Base-by-base conservation (phyloP, 2,888 invertebrate species). In the Belgica antarctica region DNA sequence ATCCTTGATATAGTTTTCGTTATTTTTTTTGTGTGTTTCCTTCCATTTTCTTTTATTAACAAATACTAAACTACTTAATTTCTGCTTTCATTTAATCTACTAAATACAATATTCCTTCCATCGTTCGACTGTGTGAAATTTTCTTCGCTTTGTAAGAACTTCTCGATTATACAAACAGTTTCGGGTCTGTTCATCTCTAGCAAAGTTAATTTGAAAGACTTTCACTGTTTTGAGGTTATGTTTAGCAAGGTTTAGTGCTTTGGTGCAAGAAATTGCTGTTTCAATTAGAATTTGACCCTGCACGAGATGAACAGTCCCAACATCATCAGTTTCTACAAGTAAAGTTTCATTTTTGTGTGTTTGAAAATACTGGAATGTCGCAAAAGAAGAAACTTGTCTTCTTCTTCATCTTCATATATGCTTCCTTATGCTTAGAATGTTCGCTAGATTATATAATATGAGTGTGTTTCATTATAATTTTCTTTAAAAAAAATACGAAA, bases 361-460 rank as follows among this genome's bases (percentile, higher is more conserved):
- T 31, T 5, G 12, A 31, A 41, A 41, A 41, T 41, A 41, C 41
- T 41, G 41, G 41, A 41, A 41, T 41, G 41, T 41, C 41, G 41
- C 41, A n/a, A 41, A 41, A 41, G 41, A 41, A 41, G 41, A 41
- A 12, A 41, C 4, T 41, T 12, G 34, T 41, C 15, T 41, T 12
- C 41, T 41, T 41, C 41, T 41, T 41, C 12, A 41, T 41, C 41
- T 41, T 12, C 41, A 41, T 41, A 41, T 41, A 41, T 41, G 41
- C 41, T 41, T 41, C 41, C 41, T 41, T 41, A 41, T 41, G 41
- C 41, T 41, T 41, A 41, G 41, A 41, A 41, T 41, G 41, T 41
- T 41, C 41, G 41, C 41, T 62, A 31, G 62, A 62, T 62, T 62
- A 34, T 28, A 28, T 34, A 34, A 62, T 57, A 19, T 34, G 62